Evolutionary conservation across 2,888 invertebrate genomes (phyloP).

Genomic region (Trisateles emortualis): DNA sequence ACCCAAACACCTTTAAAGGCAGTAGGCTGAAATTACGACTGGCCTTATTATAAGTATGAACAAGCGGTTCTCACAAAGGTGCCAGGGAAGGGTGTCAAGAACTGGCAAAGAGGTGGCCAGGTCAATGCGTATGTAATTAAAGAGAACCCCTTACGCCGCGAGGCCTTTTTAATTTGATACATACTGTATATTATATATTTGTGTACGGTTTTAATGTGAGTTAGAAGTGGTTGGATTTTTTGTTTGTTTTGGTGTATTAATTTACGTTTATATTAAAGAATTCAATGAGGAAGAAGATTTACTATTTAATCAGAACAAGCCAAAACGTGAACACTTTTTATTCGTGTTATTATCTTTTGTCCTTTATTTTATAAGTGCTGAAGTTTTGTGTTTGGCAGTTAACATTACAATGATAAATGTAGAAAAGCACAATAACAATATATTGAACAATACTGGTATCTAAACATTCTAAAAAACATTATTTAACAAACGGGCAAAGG

Average conservation of each 20-base stretch:
- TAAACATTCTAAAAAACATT: background rate
- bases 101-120: conserved; percentile 31
- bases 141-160: conserved; percentile 13
- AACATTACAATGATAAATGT: no score
- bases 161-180: conserved; percentile 43
- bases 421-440: no score
- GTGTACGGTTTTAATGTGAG: background rate
- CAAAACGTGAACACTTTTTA: no score
- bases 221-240: background rate
- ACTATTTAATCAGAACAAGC: no score
- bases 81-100: conserved; percentile 46
- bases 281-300: background rate
- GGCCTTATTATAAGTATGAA: conserved; percentile 33
- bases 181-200: conserved; percentile 10
- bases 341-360: no score
- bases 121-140: conserved; percentile 51
- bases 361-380: no score
- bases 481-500: no score
- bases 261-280: background rate
- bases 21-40: conserved; percentile 21
- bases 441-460: background rate
- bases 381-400: no score
- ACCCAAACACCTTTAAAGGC: background rate
- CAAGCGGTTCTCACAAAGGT: conserved; percentile 34
- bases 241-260: conserved; percentile 3